Base-by-base conservation (phyloP, 2,888 invertebrate species). In the Enchytraeus crypticus region DNA sequence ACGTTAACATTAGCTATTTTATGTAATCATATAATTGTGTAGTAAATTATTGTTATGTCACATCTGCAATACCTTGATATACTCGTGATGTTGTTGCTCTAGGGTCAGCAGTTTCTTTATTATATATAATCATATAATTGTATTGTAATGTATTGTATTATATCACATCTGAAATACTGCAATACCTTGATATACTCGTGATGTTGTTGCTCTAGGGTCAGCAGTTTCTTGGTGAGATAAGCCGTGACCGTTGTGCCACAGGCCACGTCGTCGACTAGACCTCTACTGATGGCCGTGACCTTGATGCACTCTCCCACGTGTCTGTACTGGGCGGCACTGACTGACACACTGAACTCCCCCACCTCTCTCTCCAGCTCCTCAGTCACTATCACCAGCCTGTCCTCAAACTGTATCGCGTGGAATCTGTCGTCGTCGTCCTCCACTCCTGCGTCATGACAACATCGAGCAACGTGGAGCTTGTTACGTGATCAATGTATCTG, bases 11-110 rank as follows among this genome's bases (percentile, higher is more conserved):
- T n/a, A n/a, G n/a, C n/a, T n/a, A n/a, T n/a, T n/a, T n/a, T n/a
- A n/a, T n/a, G n/a, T n/a, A n/a, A n/a, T n/a, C n/a, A n/a, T n/a
- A n/a, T n/a, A n/a, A n/a, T n/a, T n/a, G n/a, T n/a, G n/a, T n/a
- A n/a, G n/a, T n/a, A n/a, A n/a, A n/a, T n/a, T n/a, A n/a, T n/a
- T n/a, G n/a, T n/a, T n/a, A n/a, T n/a, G n/a, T n/a, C n/a, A n/a
- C n/a, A n/a, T n/a, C n/a, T n/a, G n/a, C n/a, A n/a, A n/a, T 62
- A 78, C 79, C 72, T 78, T 77, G 5, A 79, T 76, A 71, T 77
- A 78, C 69, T 79, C 79, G 70, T 77, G 77, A 56, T 79, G 77
- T 49, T 77, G 75, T 64, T 79, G 79, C 60, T 78, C 77, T n/a
- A 77, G 57, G 2, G 79, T 79, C 53, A 76, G 72, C 47, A 79